A percentile compares a stretch with the other conserved stretches of the same genome.
Evolutionary conservation across 2,797 vertebrate species (phyloP).

Genomic region (Varecia variegata): DNA sequence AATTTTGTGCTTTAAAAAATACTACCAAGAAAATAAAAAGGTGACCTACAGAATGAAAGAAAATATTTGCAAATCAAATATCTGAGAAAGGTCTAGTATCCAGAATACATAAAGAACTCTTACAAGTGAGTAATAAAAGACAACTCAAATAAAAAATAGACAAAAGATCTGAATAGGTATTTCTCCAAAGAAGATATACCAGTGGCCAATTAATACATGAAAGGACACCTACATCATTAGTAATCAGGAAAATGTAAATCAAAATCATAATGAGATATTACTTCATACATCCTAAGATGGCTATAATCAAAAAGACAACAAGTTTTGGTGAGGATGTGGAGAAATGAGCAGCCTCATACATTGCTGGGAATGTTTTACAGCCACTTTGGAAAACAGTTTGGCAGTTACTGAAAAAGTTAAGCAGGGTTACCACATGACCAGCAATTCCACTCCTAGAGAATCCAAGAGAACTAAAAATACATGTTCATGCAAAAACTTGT

Average conservation of each 20-base stretch:
- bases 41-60: background rate
- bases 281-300: background rate
- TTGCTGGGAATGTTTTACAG: background rate
- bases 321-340: background rate
- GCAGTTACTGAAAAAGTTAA: conserved; percentile 28
- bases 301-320: background rate
- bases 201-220: background rate
- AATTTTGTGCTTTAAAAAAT: background rate
- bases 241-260: background rate
- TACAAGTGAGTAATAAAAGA: background rate
- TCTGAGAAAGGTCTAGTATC: background rate
- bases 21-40: background rate
- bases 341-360: background rate
- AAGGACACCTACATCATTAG: background rate
- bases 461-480: background rate
- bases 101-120: background rate
- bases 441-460: background rate
- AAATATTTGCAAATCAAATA: background rate
- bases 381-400: background rate
- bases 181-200: background rate
- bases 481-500: background rate
- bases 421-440: background rate
- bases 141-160: background rate
- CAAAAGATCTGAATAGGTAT: background rate
- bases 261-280: background rate